Evolutionary conservation across 2,888 invertebrate species (phyloP), one percentile per base, ranked within the genome.

Genomic region (Therioaphis trifolii): DNA sequence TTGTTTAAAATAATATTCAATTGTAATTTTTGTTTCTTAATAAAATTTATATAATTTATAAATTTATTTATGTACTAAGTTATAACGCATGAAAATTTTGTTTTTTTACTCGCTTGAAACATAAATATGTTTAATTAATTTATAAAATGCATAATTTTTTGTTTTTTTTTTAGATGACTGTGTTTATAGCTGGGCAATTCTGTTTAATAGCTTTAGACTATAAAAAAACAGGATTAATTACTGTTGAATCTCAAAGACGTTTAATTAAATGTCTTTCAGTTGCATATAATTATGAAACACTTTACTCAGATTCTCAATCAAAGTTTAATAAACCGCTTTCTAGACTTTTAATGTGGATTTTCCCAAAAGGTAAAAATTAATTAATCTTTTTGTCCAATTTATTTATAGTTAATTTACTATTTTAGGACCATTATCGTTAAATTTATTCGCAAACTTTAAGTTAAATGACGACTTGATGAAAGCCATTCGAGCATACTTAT

Each of bases 291-390:
- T 82, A 82, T 74, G 82, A 82, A 63, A 18, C 35, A 66, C 1
- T 27, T 14, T 74, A 63, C 61, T n/a, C 66, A 52, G 82, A 82
- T 24, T 82, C 82, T 9, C 46, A 72, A 35, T 82, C 82, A 66
- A 74, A 82, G 29, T 82, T 82, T 52, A 74, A 74, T 66, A 82
- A 74, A 4, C 63, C 58, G 0, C 74, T 82, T n/a, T 63, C 82
- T 24, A 82, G 61, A 66, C 24, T 82, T 35, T 52, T 82, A 14
- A 74, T 82, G 40, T 82, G 82, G 82, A 35, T 82, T 49, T 82
- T 82, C 12, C 74, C 82, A 49, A 40, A 74, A 52, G 82, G 82
- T 82, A 82, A 21, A 52, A 55, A 27, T 52, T 52, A 18, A 78
- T 2, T 27, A n/a, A n/a, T 12, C 15, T 52, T 29, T 4, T 9